Evolutionary conservation across 2,797 vertebrate species (phyloP).

Genomic region (Amblyraja radiata): DNA sequence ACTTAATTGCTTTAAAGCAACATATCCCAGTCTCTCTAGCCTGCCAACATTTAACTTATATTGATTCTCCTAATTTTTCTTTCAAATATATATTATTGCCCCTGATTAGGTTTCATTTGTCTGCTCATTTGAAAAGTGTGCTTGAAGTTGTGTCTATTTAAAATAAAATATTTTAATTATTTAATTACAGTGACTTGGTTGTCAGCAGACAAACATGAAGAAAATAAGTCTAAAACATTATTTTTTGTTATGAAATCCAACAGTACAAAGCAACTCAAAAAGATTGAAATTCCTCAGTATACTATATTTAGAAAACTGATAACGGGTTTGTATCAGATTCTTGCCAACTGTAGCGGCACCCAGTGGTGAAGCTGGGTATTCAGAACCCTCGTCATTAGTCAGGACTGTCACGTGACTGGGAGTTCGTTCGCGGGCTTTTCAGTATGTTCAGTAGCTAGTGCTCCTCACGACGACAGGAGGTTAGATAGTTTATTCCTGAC

Average conservation of each 20-base stretch:
- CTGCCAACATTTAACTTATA: neutral
- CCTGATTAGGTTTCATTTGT: neutral
- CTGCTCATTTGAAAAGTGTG: no score
- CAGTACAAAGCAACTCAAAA: neutral
- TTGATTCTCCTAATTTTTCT: neutral
- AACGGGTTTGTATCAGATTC: neutral
- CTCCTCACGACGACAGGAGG: no score
- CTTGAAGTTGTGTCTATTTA: neutral
- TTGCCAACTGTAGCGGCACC: neutral
- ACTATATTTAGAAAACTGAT: neutral
- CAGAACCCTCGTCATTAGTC: no score
- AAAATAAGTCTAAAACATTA: neutral
- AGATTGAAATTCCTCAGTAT: neutral
- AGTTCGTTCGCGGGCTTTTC: no score
- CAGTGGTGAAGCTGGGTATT: no score
- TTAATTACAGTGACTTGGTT: neutral
- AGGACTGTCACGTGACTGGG: no score
- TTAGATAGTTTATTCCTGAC: no score
- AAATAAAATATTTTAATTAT: neutral
- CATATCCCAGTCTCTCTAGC: no score
- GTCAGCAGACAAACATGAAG: neutral
- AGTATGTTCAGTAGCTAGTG: no score
- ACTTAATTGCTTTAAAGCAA: neutral
- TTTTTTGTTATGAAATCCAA: neutral
- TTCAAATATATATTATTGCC: neutral